Conservation (phyloP, 2,113 vertebrate species). For the Chlorodrepanis virens region DNA sequence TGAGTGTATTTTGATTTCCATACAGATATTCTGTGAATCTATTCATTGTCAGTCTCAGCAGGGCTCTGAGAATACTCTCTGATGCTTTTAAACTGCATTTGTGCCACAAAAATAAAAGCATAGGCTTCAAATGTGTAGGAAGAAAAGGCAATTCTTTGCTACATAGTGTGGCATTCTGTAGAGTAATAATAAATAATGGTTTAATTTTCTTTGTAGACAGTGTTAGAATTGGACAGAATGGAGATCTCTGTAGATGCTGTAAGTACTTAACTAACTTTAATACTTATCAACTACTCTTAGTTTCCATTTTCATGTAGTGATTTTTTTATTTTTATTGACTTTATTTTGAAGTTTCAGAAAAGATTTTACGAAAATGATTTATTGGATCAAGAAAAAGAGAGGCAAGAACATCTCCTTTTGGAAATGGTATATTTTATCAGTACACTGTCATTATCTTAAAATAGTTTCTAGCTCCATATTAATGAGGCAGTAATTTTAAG, state of each 20-base stretch:
- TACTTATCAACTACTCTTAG: neutral
- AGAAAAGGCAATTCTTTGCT: neutral
- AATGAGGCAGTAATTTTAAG: neutral
- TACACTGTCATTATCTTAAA: neutral
- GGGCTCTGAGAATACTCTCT: neutral
- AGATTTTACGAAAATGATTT: constrained; percentile 84
- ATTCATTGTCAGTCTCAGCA: neutral
- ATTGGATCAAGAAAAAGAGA: constrained; percentile 91
- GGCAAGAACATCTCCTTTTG: constrained; percentile 87
- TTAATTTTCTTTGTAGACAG: constrained; percentile 75
- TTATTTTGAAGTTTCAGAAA: constrained; percentile 84
- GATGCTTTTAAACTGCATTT: neutral
- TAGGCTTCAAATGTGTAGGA: neutral
- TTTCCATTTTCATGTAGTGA: constrained; percentile 56
- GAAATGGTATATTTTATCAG: constrained; percentile 84
- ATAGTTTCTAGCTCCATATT: neutral
- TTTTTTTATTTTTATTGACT: constrained; percentile 40
- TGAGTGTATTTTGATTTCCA: neutral
- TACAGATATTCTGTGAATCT: neutral
- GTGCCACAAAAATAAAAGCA: neutral
- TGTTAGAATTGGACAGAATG: constrained; percentile 93
- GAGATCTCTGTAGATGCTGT: constrained; percentile 84
- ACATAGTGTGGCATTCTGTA: neutral
- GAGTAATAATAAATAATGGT: neutral
- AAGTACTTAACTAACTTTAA: constrained; percentile 44